These are phyloP conservation scores for Bubo blakistoni DNA, from an alignment of 2,113 vertebrate species.

Conservation along the genomic window DNA sequence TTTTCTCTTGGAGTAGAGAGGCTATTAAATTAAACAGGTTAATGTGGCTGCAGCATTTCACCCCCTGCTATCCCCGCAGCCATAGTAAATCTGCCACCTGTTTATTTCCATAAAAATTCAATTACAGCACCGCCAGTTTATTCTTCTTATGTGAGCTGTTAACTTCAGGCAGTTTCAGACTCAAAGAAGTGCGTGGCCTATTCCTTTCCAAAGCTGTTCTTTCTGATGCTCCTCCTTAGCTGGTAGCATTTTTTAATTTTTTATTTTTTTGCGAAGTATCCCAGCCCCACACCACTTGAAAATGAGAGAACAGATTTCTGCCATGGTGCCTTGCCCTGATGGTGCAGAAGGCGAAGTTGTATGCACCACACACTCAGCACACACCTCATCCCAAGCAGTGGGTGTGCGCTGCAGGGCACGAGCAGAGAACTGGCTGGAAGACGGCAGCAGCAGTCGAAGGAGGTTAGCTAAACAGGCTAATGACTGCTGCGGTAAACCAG, in stretches of 20 bases:
- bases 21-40: conserved; percentile 78
- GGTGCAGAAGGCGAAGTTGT: rapidly evolving
- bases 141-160: conserved; percentile 72
- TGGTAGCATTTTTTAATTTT: background rate
- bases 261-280: background rate
- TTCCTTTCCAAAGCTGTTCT: background rate
- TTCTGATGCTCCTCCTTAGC: background rate
- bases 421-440: background rate
- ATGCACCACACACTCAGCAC: rapidly evolving
- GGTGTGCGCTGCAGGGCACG: too few relatives aligned
- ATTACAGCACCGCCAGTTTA: conserved; percentile 71
- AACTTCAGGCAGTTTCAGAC: conserved; percentile 59
- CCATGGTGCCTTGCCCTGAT: background rate
- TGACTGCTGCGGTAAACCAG: background rate
- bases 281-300: background rate
- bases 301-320: background rate
- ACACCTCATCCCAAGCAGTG: too few relatives aligned
- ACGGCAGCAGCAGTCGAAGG: background rate
- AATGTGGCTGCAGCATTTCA: conserved; percentile 68
- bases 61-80: conserved; percentile 65
- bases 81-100: conserved; percentile 79
- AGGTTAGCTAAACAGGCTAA: background rate
- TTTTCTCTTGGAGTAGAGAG: background rate
- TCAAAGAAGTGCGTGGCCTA: background rate
- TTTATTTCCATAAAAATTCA: conserved; percentile 86